Evolutionary conservation across 92 coral and sea anemone genomes (phyloP).

Genomic region (Virgularia gustaviana): DNA sequence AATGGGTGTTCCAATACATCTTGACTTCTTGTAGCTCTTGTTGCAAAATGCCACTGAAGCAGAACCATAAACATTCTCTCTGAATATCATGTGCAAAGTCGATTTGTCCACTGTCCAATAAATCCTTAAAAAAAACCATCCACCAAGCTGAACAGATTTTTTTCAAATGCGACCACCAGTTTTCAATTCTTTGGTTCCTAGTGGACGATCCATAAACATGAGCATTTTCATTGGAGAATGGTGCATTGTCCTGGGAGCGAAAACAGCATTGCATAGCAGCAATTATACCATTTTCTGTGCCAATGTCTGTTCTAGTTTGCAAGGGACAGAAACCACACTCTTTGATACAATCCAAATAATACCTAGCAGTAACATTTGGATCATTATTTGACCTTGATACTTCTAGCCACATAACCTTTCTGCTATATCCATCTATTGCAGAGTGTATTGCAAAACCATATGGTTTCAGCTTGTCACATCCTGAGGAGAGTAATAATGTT

Average conservation of each 20-base stretch:
- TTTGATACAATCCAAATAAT: not conserved
- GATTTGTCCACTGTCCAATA: not conserved
- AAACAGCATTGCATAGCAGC: slow-evolving; percentile 27
- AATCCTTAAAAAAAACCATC: too few relatives aligned
- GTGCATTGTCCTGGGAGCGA: not conserved
- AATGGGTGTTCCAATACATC: slow-evolving; percentile 22
- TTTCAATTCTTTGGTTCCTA: not conserved
- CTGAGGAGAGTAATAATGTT: too few relatives aligned
- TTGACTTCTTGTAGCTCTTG: not conserved
- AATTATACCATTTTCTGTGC: slow-evolving; percentile 3
- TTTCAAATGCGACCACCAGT: too few relatives aligned
- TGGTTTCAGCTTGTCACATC: too few relatives aligned
- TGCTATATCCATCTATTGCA: too few relatives aligned
- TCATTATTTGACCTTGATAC: too few relatives aligned
- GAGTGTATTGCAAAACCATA: too few relatives aligned
- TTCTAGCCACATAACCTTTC: too few relatives aligned
- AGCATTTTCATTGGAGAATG: not conserved
- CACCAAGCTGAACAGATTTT: slow-evolving; percentile 2
- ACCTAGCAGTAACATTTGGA: not conserved
- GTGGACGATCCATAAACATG: not conserved
- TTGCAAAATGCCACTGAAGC: not conserved
- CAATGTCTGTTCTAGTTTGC: not conserved
- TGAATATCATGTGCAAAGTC: too few relatives aligned
- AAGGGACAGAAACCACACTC: not conserved
- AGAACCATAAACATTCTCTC: slow-evolving; percentile 7